phyloP scores from a whole-genome alignment of 2,888 invertebrate species.

The Drosophila testacea region DNA sequence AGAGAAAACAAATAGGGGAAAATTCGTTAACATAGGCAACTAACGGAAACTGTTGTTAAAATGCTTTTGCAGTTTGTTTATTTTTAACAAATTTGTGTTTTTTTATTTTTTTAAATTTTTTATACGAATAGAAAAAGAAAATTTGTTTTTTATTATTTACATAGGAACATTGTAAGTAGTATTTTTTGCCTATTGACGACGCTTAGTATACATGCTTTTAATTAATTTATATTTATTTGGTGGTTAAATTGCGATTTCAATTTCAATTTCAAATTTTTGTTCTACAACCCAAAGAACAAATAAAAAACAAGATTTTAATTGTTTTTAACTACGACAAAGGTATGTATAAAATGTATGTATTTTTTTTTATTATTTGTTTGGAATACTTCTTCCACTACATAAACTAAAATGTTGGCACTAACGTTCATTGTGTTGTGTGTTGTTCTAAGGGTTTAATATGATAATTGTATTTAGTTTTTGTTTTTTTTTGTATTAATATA shows the following conservation, averaged over 20 bases:
- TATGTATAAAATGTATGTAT: conserved; percentile 3
- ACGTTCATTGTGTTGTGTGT: conserved; percentile 63
- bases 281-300: conserved; percentile 64
- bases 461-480: not conserved
- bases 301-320: conserved; percentile 36
- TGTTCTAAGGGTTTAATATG: conserved; percentile 15
- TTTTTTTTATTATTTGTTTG: conserved; percentile 22
- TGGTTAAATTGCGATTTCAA: conserved; percentile 45
- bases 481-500: conserved; percentile 3
- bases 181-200: conserved; percentile 46
- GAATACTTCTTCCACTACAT: conserved; percentile 48
- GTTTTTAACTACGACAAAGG: conserved; percentile 43
- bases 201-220: conserved; percentile 64
- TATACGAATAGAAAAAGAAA: conserved; percentile 32
- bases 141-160: conserved; percentile 56
- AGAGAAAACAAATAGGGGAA: conserved; percentile 24
- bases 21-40: conserved; percentile 52
- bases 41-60: conserved; percentile 56
- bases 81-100: not conserved
- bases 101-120: not conserved
- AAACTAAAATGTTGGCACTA: conserved; percentile 60
- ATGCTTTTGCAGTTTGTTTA: conserved; percentile 27
- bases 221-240: conserved; percentile 21
- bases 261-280: conserved; percentile 30
- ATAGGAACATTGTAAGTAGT: conserved; percentile 45